Evolutionary conservation across 2,797 vertebrate species (phyloP).

Genomic region (Microtus obscurus): DNA sequence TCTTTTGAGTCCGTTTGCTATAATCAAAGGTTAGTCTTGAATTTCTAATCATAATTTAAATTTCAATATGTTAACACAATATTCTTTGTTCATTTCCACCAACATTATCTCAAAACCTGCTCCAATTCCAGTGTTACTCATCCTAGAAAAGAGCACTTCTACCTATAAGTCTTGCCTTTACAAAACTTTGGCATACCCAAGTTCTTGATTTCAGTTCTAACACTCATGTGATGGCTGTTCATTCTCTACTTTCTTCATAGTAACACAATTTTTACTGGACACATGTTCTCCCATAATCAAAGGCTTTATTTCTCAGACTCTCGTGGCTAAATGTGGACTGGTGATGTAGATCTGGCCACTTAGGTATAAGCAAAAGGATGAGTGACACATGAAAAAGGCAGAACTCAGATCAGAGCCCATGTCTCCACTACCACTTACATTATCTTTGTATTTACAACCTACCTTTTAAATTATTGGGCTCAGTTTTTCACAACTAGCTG

Average conservation of each 20-base stretch:
- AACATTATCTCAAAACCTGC: not conserved
- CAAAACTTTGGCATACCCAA: not conserved
- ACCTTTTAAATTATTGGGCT: not conserved
- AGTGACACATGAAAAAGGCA: not conserved
- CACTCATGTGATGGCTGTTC: not conserved
- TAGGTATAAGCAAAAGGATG: not conserved
- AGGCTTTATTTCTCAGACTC: not conserved
- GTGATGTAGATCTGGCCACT: not conserved
- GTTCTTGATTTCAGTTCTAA: not conserved
- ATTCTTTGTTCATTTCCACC: not conserved
- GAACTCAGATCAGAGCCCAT: not conserved
- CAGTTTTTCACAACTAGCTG: not conserved
- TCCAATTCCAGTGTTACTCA: not conserved
- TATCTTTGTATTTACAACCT: not conserved
- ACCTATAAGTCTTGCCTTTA: not conserved
- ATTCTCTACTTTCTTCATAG: not conserved
- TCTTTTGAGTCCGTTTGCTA: not conserved
- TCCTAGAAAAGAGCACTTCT: not conserved
- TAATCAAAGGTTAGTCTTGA: not conserved
- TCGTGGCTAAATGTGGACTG: not conserved
- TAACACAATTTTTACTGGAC: not conserved
- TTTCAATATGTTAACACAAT: not conserved
- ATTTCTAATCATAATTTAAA: slow-evolving; percentile 47
- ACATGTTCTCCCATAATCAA: not conserved
- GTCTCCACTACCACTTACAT: not conserved